Evolutionary conservation across 2,888 invertebrate species (phyloP), one percentile per base, ranked within the genome.

Genomic region (Pelosia muscerda): DNA sequence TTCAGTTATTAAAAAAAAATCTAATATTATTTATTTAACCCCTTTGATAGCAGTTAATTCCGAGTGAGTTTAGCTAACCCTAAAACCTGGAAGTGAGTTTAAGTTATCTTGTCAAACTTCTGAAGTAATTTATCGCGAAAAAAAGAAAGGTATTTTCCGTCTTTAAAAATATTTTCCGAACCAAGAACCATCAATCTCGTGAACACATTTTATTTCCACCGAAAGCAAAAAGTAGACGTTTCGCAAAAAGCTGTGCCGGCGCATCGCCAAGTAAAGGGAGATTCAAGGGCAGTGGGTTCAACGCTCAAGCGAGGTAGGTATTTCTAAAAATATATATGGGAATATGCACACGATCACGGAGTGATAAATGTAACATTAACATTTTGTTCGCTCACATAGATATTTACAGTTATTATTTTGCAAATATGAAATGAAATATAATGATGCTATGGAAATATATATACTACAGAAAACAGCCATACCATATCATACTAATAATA

Each of bases 231-330:
- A 85, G 75, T 82, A 71, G 77, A 77, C 74, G 77, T 80, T 81
- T 77, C 79, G 77, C 84, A 84, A 84, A 86, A 85, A 84, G 82
- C 57, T 49, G 54, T 79, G 85, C 83, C 76, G 76, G 81, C 85
- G 84, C 84, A 75, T 76, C 76, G 82, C 83, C 79, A 79, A 78
- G 81, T 81, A 84, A 86, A 86, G 82, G 85, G 86, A 84, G 75
- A 81, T 77, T 85, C 87, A 86, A 87, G 87, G 87, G 84, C 87
- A 81, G 72, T 77, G 80, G 73, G 86, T 79, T 86, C 87, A 83
- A 76, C 72, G 81, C 71, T 76, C 82, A 77, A n/a, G 61, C 72
- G 72, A 60, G 72, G 79, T 78, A 82, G 82, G 80, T 82, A 81
- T 81, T 80, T 80, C 82, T 78, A 82, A 82, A 81, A 77, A 82